Conservation (phyloP, 2,888 invertebrate genomes). For the Chrysopilus asiliformis region DNA sequence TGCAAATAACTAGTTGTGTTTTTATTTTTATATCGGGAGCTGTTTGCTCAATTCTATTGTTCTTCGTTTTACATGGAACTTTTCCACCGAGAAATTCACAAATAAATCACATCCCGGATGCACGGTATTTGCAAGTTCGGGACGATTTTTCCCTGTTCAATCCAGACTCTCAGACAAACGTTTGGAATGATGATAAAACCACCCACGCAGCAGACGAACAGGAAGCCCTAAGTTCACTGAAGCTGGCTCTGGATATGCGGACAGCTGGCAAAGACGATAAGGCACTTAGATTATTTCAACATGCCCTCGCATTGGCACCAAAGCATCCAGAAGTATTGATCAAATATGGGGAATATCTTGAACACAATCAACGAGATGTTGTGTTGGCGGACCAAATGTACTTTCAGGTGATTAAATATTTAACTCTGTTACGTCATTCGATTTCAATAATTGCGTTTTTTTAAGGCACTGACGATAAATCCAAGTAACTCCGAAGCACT, state of each 20-base stretch:
- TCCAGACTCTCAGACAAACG: not conserved
- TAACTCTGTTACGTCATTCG: too few species aligned
- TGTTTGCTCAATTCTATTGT: too few species aligned
- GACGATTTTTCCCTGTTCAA: constrained; percentile 30
- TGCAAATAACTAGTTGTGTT: too few species aligned
- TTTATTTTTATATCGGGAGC: too few species aligned
- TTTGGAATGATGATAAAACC: constrained; percentile 1
- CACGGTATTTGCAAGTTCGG: constrained; percentile 27
- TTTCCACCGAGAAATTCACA: constrained; percentile 17
- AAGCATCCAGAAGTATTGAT: constrained; percentile 84
- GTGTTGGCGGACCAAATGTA: constrained; percentile 85
- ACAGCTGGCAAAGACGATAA: constrained; percentile 69
- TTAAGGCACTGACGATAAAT: constrained; percentile 59
- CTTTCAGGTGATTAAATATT: constrained; percentile 43
- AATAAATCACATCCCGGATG: constrained; percentile 27
- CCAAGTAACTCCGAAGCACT: constrained; percentile 73
- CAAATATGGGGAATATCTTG: constrained; percentile 86
- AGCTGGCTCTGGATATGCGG: constrained; percentile 76
- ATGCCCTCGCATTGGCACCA: constrained; percentile 83
- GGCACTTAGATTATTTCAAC: constrained; percentile 74
- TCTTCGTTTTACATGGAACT: too few species aligned
- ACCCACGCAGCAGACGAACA: too few species aligned
- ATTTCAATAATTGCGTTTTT: too few species aligned
- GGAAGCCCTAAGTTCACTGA: constrained; percentile 75
- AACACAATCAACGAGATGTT: constrained; percentile 70